Evolutionary conservation across 2,797 vertebrate species (phyloP).

Genomic region (Clarias fuscus): DNA sequence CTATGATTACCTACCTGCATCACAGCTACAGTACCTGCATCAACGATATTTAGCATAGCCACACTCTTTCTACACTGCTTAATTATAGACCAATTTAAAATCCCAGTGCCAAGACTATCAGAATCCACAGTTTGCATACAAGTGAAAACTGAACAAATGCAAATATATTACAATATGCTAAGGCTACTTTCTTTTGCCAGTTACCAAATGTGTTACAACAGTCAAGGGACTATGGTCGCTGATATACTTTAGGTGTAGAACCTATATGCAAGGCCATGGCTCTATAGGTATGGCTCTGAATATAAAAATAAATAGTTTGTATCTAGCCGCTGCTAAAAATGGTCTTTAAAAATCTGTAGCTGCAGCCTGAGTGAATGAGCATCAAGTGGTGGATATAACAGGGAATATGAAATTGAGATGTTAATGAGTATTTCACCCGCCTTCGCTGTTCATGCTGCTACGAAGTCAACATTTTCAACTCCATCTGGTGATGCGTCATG

Average conservation of each 20-base stretch:
- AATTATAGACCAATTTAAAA: neutral
- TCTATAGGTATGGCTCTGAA: neutral
- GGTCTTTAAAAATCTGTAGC: neutral
- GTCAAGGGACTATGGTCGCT: neutral
- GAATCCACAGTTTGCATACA: neutral
- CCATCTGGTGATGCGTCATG: conserved; percentile 48
- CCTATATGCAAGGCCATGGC: neutral
- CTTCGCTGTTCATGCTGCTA: conserved; percentile 48
- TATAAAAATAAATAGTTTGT: neutral
- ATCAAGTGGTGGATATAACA: conserved; percentile 46
- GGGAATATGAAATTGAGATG: conserved; percentile 53
- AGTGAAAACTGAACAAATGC: too few species aligned
- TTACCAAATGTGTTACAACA: neutral
- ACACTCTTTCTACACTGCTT: neutral
- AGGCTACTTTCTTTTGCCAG: neutral
- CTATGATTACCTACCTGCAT: neutral
- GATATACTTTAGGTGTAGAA: neutral
- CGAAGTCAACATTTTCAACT: conserved; percentile 51
- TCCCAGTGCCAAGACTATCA: neutral
- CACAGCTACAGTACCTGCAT: neutral
- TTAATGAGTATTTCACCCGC: conserved; percentile 58
- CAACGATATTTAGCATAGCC: neutral
- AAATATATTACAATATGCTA: neutral
- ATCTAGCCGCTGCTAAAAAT: neutral
- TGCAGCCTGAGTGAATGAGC: conserved; percentile 31